phyloP scores from a whole-genome alignment of 1,140 invertebrate genomes.

The Ooceraea biroi region DNA sequence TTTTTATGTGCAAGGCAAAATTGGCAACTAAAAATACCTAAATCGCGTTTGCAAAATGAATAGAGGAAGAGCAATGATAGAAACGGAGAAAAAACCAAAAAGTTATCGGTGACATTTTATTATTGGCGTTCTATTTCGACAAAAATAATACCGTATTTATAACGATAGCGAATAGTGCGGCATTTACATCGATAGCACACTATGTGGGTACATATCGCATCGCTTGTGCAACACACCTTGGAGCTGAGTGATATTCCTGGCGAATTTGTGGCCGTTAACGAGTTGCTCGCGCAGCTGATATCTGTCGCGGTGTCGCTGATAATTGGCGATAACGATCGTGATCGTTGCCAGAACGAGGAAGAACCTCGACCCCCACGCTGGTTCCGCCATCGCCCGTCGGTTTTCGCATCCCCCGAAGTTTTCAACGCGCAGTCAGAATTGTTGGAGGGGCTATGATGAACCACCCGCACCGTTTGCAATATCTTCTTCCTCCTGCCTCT shows the following conservation, averaged over 20 bases:
- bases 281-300: slow-evolving; percentile 74
- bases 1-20: neutral
- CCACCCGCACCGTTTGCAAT: neutral
- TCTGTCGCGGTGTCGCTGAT: slow-evolving; percentile 78
- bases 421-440: slow-evolving; percentile 50
- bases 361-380: slow-evolving; percentile 81
- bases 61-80: neutral
- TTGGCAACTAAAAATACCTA: neutral
- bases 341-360: slow-evolving; percentile 80
- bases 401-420: slow-evolving; percentile 82
- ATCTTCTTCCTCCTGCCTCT: slow-evolving; percentile 25
- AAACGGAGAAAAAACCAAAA: neutral
- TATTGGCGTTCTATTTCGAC: neutral
- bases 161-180: neutral
- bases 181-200: no score
- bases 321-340: slow-evolving; percentile 82
- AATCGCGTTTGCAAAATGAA: neutral
- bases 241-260: slow-evolving; percentile 76
- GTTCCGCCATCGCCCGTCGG: slow-evolving; percentile 81
- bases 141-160: neutral
- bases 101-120: neutral
- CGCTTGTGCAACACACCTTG: slow-evolving; percentile 77
- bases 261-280: slow-evolving; percentile 66
- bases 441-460: slow-evolving; percentile 44
- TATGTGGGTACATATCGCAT: neutral